These are phyloP conservation scores for Ciconia boyciana DNA, from an alignment of 2,113 vertebrate species.

Conservation along the genomic window DNA sequence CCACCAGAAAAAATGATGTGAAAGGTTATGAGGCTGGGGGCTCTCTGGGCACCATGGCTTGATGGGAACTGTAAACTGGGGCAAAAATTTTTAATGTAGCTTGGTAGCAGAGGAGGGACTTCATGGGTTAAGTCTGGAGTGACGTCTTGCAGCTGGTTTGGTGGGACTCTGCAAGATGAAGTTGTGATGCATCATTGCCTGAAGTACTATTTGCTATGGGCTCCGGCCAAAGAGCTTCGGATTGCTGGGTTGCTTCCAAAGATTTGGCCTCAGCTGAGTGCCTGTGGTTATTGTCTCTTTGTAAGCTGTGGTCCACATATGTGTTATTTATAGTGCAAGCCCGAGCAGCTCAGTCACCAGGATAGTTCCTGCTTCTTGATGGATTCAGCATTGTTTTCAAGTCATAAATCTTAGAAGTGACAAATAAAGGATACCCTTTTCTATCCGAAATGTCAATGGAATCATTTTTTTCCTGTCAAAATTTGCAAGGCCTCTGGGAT, in stretches of 20 bases:
- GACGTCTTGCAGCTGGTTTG: background rate
- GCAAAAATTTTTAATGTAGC: background rate
- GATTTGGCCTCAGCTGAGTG: background rate
- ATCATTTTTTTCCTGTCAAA: background rate
- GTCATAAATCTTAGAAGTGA: background rate
- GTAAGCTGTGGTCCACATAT: background rate
- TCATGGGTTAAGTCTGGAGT: background rate
- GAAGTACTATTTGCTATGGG: background rate
- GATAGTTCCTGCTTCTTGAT: background rate
- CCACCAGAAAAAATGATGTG: background rate
- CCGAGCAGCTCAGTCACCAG: background rate
- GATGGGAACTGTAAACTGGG: background rate
- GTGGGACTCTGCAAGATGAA: background rate
- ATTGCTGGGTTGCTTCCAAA: background rate
- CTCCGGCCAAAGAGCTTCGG: background rate
- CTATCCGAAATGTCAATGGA: background rate
- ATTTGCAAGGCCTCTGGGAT: background rate
- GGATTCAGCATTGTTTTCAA: background rate
- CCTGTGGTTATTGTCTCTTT: slow-evolving; percentile 6
- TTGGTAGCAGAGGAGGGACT: background rate
- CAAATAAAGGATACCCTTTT: slow-evolving; percentile 10
- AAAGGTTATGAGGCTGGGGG: background rate
- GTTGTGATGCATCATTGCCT: background rate
- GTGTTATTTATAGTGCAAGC: slow-evolving; percentile 30
- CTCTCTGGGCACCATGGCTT: background rate